phyloP scores from a whole-genome alignment of 2,797 vertebrate genomes.

The Gymnopithys bicolor region DNA sequence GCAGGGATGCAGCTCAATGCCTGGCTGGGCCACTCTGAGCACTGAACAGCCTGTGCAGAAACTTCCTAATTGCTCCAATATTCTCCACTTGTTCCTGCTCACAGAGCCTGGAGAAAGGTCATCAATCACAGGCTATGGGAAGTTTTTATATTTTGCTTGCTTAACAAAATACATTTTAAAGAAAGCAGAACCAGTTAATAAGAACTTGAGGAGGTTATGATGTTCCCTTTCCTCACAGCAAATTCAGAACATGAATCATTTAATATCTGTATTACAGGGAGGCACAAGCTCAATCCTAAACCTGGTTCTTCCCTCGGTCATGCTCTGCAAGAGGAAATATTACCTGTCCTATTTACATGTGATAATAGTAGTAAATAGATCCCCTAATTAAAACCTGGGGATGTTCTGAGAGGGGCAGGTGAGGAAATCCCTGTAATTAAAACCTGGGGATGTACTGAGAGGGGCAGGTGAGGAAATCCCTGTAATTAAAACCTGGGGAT shows the following conservation, averaged over 20 bases:
- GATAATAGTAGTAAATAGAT: background rate
- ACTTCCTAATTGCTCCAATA: constrained; percentile 74
- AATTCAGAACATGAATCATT: background rate
- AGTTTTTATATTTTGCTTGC: constrained; percentile 69
- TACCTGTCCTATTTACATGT: background rate
- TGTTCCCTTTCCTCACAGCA: background rate
- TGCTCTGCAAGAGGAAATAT: background rate
- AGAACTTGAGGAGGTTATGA: constrained; percentile 16
- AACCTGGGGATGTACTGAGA: too few relatives aligned
- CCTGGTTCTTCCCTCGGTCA: background rate
- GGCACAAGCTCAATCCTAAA: background rate
- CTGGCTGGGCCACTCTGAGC: constrained; percentile 71
- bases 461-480: background rate
- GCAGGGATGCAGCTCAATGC: constrained; percentile 66
- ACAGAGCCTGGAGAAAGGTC: constrained; percentile 70
- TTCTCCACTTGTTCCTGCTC: constrained; percentile 65
- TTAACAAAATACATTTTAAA: constrained; percentile 68
- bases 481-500: too few relatives aligned
- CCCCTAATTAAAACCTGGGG: background rate
- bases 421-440: background rate
- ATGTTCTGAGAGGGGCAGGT: background rate
- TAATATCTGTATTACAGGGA: background rate
- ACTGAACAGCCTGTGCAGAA: constrained; percentile 57
- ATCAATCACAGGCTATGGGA: constrained; percentile 64
- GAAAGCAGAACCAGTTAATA: constrained; percentile 22